These are phyloP conservation scores for Nycteola revayana DNA, from an alignment of 2,888 invertebrate genomes.

Conservation along the genomic window DNA sequence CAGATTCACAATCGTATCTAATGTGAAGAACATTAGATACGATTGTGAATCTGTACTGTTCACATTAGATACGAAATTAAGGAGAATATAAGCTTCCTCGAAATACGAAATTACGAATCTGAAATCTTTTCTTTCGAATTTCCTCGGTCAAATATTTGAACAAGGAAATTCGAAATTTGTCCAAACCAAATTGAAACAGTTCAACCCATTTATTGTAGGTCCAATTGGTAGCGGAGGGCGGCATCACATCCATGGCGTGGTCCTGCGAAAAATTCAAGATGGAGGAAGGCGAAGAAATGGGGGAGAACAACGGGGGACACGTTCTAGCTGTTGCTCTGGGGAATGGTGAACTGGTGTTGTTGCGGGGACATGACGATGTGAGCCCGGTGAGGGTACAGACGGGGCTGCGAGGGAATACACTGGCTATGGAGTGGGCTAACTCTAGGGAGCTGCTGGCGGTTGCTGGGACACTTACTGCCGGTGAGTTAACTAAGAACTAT, in stretches of 20 bases:
- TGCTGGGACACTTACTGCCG: conserved; percentile 86
- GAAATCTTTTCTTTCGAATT: no score
- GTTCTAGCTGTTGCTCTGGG: conserved; percentile 93
- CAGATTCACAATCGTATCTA: no score
- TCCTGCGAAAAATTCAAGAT: conserved; percentile 99
- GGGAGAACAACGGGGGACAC: conserved; percentile 83
- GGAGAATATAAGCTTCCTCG: no score
- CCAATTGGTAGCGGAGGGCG: conserved; percentile 92
- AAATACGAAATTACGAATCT: no score
- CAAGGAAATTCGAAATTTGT: no score
- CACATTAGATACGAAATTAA: no score
- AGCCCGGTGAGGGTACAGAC: conserved; percentile 94
- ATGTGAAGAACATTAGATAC: no score
- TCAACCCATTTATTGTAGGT: conserved; percentile 79
- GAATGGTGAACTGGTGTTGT: conserved; percentile 93
- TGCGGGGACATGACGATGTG: conserved; percentile 96
- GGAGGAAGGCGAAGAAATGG: conserved; percentile 94
- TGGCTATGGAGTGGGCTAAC: conserved; percentile 98
- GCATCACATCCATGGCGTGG: conserved; percentile 96
- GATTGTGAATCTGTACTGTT: no score
- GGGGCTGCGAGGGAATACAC: conserved; percentile 87
- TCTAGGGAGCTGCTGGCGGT: conserved; percentile 95
- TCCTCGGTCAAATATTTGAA: no score
- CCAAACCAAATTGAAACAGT: no score
- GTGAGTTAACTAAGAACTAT: conserved; percentile 37